Evolutionary conservation across 2,888 invertebrate genomes (phyloP).

Genomic region (Diachrysia chrysitis): DNA sequence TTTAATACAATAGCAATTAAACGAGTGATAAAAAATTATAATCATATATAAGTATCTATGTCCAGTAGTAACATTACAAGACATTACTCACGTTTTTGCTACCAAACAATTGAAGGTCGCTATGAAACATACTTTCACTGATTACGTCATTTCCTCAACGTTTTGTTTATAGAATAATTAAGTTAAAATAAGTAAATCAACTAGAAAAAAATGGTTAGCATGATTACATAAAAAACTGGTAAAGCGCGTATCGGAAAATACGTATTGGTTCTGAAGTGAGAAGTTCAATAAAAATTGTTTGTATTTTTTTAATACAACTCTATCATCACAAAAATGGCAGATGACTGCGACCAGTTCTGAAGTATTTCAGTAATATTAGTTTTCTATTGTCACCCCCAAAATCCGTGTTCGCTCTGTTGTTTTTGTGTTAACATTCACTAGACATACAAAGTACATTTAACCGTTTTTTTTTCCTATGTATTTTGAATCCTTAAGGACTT

Average conservation of each 20-base stretch:
- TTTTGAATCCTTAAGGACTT: too few species aligned
- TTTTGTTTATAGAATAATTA: slow-evolving; percentile 59
- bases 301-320: too few species aligned
- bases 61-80: slow-evolving; percentile 10
- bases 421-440: too few species aligned
- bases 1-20: neutral
- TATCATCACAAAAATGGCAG: too few species aligned
- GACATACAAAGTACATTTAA: too few species aligned
- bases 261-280: slow-evolving; percentile 13
- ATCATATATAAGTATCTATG: slow-evolving; percentile 22
- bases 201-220: slow-evolving; percentile 38
- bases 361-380: neutral
- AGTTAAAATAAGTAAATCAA: slow-evolving; percentile 35
- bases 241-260: slow-evolving; percentile 13
- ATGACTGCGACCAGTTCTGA: neutral
- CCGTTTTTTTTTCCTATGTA: too few species aligned
- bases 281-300: too few species aligned
- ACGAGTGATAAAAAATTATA: slow-evolving; percentile 21
- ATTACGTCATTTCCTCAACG: slow-evolving; percentile 60
- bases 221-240: neutral
- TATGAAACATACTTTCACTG: slow-evolving; percentile 62
- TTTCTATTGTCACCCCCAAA: too few species aligned
- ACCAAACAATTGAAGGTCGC: slow-evolving; percentile 54
- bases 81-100: slow-evolving; percentile 31
- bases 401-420: too few species aligned